Percentiles rank a stretch among this genome's conserved stretches.
Evolutionary conservation across 2,113 vertebrate species (phyloP).

Genomic region (Kobus ellipsiprymnus): DNA sequence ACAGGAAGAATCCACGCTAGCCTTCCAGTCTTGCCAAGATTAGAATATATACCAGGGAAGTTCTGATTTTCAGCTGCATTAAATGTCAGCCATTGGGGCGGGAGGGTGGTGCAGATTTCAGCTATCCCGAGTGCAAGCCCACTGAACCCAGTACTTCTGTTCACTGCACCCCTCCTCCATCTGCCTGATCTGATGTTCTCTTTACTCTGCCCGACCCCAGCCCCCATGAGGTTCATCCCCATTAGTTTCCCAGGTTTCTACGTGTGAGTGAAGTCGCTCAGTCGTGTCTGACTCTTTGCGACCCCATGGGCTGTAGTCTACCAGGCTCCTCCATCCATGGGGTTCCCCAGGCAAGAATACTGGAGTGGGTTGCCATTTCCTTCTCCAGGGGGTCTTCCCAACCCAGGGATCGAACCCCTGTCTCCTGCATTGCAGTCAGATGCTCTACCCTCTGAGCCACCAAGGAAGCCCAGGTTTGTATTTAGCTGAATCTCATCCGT

Average conservation of each 20-base stretch:
- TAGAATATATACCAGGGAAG: no score
- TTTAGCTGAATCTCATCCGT: neutral
- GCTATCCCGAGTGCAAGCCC: neutral
- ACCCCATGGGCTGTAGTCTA: neutral
- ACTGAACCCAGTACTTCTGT: neutral
- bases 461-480: neutral
- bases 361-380: neutral
- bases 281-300: fast-evolving
- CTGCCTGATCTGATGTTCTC: neutral
- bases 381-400: neutral
- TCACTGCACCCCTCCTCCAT: fast-evolving
- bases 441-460: neutral
- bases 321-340: neutral
- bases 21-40: neutral
- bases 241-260: neutral
- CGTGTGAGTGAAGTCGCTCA: neutral
- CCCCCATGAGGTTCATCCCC: neutral
- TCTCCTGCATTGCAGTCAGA: neutral
- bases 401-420: fast-evolving
- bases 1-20: fast-evolving
- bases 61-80: neutral
- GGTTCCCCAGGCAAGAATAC: neutral
- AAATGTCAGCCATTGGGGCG: fast-evolving
- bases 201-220: neutral
- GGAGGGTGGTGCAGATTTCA: neutral